A percentile compares a stretch with the other conserved stretches of the same genome.
These are phyloP conservation scores for Leptura quadrifasciata DNA, from an alignment of 2,888 invertebrate genomes.

Conservation along the genomic window DNA sequence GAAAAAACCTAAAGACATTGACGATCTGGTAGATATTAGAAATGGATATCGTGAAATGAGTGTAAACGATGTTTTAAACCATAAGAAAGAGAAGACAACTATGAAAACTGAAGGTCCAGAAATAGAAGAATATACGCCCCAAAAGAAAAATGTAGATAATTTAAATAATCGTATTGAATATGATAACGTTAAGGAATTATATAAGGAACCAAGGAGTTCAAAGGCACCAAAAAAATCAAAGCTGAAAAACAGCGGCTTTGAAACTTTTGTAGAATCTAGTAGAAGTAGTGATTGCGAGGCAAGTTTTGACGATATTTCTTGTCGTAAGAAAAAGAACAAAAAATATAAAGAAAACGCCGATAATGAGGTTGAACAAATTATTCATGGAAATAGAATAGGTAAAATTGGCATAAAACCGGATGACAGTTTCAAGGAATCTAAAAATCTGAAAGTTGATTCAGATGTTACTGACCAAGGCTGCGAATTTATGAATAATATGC, in stretches of 20 bases:
- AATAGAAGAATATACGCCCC: neutral
- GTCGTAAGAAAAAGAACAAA: neutral
- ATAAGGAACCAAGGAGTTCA: neutral
- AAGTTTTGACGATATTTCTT: neutral
- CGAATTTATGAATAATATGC: neutral
- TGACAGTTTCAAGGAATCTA: neutral
- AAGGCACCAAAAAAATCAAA: neutral
- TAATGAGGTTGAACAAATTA: neutral
- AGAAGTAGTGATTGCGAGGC: neutral
- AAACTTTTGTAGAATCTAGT: neutral
- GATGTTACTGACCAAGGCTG: neutral
- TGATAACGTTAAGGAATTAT: neutral
- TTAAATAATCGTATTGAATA: neutral
- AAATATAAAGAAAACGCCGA: neutral
- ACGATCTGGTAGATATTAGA: neutral
- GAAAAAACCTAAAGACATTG: neutral
- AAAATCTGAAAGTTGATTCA: neutral
- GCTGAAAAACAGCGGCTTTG: neutral
- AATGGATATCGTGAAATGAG: neutral
- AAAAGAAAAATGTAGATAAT: neutral
- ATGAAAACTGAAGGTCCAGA: neutral
- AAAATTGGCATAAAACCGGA: no score
- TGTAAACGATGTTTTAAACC: neutral
- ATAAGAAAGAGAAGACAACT: neutral
- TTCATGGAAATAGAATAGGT: no score